Conservation (phyloP, 2,797 vertebrate genomes). For the Chaunax sp. region DNA sequence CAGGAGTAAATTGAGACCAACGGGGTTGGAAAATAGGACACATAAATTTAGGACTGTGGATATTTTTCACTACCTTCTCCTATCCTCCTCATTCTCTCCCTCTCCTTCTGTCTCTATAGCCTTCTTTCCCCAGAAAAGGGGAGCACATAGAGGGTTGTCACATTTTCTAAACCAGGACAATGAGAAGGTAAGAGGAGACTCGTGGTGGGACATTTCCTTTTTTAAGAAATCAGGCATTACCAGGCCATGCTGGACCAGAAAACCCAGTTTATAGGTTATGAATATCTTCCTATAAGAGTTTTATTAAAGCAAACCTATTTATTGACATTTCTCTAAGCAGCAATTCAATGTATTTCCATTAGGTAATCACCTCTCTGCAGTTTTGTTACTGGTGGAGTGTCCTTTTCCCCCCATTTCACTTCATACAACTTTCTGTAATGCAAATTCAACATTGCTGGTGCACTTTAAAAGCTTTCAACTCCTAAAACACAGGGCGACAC, state of each 20-base stretch:
- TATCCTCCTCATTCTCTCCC: slow-evolving; percentile 6
- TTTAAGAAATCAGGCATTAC: slow-evolving; percentile 1
- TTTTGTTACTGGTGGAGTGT: neutral
- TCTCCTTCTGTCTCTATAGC: slow-evolving; percentile 6
- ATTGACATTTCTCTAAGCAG: neutral
- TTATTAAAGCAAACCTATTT: neutral
- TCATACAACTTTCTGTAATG: neutral
- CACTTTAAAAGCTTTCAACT: neutral
- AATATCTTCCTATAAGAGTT: neutral
- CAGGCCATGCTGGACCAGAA: neutral
- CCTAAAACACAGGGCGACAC: neutral
- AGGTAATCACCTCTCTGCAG: too few relatives aligned
- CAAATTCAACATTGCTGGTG: neutral
- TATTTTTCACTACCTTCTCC: slow-evolving; percentile 43
- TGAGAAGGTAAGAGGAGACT: slow-evolving; percentile 48
- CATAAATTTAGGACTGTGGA: slow-evolving; percentile 77
- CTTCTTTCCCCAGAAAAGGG: slow-evolving; percentile 46
- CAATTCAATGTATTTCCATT: neutral
- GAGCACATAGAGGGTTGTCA: slow-evolving; percentile 67
- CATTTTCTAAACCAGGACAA: slow-evolving; percentile 77
- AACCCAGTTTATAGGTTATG: neutral
- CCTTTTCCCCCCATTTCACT: neutral
- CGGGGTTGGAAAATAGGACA: slow-evolving; percentile 81
- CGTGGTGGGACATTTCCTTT: slow-evolving; percentile 24
- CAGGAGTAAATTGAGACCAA: slow-evolving; percentile 77